Evolutionary conservation across 1,140 invertebrate genomes (phyloP).

Genomic region (Chlorops oryzae): DNA sequence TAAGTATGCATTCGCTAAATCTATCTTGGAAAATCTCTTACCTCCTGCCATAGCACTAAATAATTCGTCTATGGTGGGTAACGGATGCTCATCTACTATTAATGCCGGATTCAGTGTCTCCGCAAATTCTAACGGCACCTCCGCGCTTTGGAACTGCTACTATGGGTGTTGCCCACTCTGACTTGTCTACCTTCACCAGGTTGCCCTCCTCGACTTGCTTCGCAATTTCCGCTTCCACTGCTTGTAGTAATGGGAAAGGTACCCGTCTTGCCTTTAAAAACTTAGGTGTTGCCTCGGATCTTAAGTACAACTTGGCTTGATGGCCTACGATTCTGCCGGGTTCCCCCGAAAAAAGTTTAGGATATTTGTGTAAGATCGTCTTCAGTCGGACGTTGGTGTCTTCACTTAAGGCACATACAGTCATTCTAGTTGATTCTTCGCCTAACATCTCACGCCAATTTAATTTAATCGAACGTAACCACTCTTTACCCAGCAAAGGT

Average conservation of each 20-base stretch:
- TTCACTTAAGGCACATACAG: no score
- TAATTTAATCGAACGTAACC: no score
- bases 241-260: slow-evolving; percentile 2
- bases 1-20: slow-evolving; percentile 23
- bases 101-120: no score
- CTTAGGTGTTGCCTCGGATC: not conserved
- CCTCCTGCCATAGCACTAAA: not conserved
- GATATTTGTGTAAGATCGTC: no score
- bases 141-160: no score
- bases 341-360: no score
- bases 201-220: slow-evolving; percentile 33
- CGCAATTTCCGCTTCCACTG: slow-evolving; percentile 40
- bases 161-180: slow-evolving; percentile 49
- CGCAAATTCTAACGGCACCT: no score
- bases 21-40: slow-evolving; percentile 21
- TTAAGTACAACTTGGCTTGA: slow-evolving; percentile 2
- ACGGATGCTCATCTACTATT: slow-evolving; percentile 2
- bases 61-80: not conserved
- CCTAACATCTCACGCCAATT: no score
- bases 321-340: not conserved
- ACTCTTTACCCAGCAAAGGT: no score
- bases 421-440: no score
- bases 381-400: no score
- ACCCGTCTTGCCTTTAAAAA: slow-evolving; percentile 10
- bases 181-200: slow-evolving; percentile 22